phyloP scores from a whole-genome alignment of 2,113 vertebrate genomes.

The Paradoxurus hermaphroditus region DNA sequence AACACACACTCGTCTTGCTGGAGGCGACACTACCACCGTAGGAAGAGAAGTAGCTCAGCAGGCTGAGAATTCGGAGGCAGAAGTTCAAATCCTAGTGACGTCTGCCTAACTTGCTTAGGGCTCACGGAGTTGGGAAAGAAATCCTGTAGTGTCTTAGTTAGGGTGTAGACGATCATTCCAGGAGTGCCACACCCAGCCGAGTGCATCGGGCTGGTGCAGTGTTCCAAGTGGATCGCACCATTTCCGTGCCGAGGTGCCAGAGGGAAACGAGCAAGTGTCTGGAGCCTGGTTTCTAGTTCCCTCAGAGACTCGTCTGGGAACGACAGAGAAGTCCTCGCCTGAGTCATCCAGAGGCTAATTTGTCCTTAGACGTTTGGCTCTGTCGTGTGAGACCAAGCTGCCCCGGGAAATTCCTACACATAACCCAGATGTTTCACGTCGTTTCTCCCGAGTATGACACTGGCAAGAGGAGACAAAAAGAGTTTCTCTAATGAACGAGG shows the following conservation, averaged over 20 bases:
- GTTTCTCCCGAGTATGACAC: background rate
- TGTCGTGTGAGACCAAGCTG: background rate
- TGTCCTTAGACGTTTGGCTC: background rate
- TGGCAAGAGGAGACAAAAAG: background rate
- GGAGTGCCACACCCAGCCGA: background rate
- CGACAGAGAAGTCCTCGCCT: rapidly evolving
- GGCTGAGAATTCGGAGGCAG: background rate
- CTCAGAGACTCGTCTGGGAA: background rate
- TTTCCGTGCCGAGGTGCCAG: background rate
- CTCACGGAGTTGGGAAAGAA: background rate
- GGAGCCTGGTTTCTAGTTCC: background rate
- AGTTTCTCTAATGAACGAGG: background rate
- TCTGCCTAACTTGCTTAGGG: background rate
- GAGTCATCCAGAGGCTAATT: background rate
- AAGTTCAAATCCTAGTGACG: rapidly evolving
- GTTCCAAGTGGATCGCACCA: background rate
- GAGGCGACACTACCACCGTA: rapidly evolving
- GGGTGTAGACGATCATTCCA: background rate
- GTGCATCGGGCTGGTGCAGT: background rate
- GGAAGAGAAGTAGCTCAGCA: background rate
- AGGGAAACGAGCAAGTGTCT: background rate
- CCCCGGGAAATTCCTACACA: background rate
- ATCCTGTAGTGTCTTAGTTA: background rate
- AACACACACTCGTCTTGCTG: background rate
- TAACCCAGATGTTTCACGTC: rapidly evolving